Evolutionary conservation across 2,113 vertebrate species (phyloP), one percentile per base, ranked within the genome.

Genomic region (Pelobates fuscus): DNA sequence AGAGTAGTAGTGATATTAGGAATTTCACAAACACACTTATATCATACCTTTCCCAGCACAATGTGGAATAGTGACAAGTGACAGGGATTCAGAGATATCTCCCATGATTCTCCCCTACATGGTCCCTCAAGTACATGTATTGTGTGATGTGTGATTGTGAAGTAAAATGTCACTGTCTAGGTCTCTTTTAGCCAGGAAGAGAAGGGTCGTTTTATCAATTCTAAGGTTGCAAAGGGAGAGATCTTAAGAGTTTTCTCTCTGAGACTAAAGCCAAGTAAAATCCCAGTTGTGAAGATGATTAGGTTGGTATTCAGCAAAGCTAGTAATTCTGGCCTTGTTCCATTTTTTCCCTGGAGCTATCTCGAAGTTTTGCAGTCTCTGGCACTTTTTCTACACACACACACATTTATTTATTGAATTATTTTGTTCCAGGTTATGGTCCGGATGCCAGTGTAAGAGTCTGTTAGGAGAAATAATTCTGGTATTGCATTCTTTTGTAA

Each of bases 241-340:
- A 49, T 12, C 17, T n/a, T 15, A 49, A 49, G 17, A 49, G 11
- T 18, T 49, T 17, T 49, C 44, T 49, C 15, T 18, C 11, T 11
- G 52, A 55, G 52, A 55, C 15, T 55, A 55, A 55, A 55, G 20
- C 52, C 52, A 55, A 55, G 12, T 55, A 55, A 55, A 23, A 23
- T 55, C n/a, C 21, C 52, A 1, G 11, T 23, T 11, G 44, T 49
- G 12, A n/a, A 55, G 5, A 10, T 55, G 21, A 55, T 20, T 55
- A 21, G 52, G 20, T 49, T 49, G 32, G 44, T 49, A 49, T 49
- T 49, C 44, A 17, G 18, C 18, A n/a, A 14, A 49, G 44, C 44
- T 17, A 23, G 52, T 55, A 1, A 23, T 12, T 23, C 21, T 55
- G 52, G 52, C 52, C 17, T 55, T 8, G 11, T 55, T 55, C 52